A percentile compares a stretch with the other conserved stretches of the same genome.
Conservation (phyloP, 53 echinoderm and acorn worm genomes). For the Apostichopus leukothele region DNA sequence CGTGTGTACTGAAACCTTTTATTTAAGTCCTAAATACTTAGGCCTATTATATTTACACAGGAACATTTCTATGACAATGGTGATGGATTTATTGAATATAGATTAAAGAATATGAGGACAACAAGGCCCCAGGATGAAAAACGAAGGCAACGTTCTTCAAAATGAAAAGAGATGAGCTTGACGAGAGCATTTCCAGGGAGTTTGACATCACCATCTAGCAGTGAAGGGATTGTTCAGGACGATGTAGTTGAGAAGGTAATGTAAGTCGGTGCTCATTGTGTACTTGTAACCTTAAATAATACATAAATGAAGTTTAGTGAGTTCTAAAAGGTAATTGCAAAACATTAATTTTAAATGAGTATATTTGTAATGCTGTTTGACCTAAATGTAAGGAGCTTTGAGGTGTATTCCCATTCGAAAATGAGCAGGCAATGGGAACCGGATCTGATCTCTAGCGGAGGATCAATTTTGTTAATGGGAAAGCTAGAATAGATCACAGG, state of each 20-base stretch:
- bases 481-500: too few species aligned
- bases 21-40: too few species aligned
- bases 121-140: constrained; percentile 10
- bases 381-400: too few species aligned
- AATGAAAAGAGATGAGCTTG: background rate
- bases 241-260: background rate
- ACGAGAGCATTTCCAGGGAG: constrained; percentile 13
- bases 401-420: too few species aligned
- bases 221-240: background rate
- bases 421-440: too few species aligned
- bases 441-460: too few species aligned
- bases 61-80: constrained; percentile 45
- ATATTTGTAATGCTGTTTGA: too few species aligned
- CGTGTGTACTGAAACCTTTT: background rate
- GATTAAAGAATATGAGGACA: constrained; percentile 33
- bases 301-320: background rate
- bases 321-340: too few species aligned
- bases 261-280: background rate
- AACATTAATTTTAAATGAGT: too few species aligned
- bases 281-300: background rate
- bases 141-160: background rate
- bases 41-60: constrained; percentile 16
- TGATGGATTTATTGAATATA: constrained; percentile 38
- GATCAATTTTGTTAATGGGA: too few species aligned
- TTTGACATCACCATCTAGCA: constrained; percentile 1